phyloP scores from a whole-genome alignment of 2,797 vertebrate genomes.

The Ataeniobius toweri region DNA sequence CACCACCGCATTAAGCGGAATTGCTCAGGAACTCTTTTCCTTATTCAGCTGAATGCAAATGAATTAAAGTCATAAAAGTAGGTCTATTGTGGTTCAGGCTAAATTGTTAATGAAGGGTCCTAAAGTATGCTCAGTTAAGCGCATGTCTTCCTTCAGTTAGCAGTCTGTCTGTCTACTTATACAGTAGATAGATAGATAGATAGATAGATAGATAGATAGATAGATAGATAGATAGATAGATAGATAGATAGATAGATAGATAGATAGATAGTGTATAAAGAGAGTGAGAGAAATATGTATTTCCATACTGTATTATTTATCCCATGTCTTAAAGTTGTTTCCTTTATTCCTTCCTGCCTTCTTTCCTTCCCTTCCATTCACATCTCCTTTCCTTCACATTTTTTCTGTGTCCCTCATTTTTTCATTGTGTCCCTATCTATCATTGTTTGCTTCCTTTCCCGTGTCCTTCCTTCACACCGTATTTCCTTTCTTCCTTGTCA shows the following conservation, averaged over 20 bases:
- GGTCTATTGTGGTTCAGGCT: constrained; percentile 24
- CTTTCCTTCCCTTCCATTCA: background rate
- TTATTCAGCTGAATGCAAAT: constrained; percentile 28
- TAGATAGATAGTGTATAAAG: no score
- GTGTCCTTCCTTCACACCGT: background rate
- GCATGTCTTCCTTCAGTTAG: constrained; percentile 9
- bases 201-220: no score
- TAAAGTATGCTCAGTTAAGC: constrained; percentile 14
- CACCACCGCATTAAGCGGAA: constrained; percentile 37
- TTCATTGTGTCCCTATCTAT: background rate
- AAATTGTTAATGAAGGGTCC: constrained; percentile 40
- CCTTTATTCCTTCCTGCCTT: background rate
- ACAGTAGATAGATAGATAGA: no score
- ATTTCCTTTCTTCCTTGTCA: background rate
- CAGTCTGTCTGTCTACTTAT: background rate
- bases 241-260: no score
- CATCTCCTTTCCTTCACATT: background rate
- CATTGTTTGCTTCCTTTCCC: no score
- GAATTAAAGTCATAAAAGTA: constrained; percentile 39
- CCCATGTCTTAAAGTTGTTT: constrained; percentile 10
- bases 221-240: no score
- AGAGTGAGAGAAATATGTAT: no score
- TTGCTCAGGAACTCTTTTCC: constrained; percentile 17
- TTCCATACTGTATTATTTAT: background rate
- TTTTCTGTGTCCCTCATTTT: background rate